A percentile compares a stretch with the other conserved stretches of the same genome.
phyloP scores from a whole-genome alignment of 1,140 invertebrate genomes.

The Leguminivora glycinivorella region DNA sequence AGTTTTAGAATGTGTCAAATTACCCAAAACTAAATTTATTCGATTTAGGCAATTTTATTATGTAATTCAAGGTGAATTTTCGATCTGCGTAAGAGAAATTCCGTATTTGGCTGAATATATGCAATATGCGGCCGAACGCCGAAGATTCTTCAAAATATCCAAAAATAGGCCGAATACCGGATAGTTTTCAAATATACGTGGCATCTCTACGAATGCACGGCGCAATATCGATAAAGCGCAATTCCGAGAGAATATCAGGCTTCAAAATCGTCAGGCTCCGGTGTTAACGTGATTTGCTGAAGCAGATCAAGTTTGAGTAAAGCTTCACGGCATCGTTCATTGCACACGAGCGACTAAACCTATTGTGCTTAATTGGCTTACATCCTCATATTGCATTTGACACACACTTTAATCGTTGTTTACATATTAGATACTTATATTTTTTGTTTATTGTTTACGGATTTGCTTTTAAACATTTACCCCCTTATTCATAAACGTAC shows the following conservation, averaged over 20 bases:
- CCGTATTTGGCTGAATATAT: no score
- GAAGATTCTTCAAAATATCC: no score
- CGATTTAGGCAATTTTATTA: no score
- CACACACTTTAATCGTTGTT: background rate
- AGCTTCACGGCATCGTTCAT: background rate
- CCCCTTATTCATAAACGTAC: no score
- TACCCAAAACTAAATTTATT: no score
- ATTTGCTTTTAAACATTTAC: background rate
- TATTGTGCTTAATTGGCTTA: conserved; percentile 2
- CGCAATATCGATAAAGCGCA: conserved; percentile 4
- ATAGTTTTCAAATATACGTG: background rate
- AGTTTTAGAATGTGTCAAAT: no score
- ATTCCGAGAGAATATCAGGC: conserved; percentile 6
- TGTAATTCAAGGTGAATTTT: no score
- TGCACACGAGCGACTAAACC: conserved; percentile 4
- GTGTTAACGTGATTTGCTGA: background rate
- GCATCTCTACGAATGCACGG: background rate
- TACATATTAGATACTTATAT: no score
- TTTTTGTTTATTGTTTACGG: no score
- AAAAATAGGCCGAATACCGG: no score
- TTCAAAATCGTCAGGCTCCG: conserved; percentile 2
- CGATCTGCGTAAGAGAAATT: no score
- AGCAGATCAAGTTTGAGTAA: conserved; percentile 1
- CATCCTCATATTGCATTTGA: background rate
- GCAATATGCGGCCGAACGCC: no score